A percentile compares a stretch with the other conserved stretches of the same genome.
phyloP scores from a whole-genome alignment of 2,113 vertebrate species.

The Erythrocebus patas region DNA sequence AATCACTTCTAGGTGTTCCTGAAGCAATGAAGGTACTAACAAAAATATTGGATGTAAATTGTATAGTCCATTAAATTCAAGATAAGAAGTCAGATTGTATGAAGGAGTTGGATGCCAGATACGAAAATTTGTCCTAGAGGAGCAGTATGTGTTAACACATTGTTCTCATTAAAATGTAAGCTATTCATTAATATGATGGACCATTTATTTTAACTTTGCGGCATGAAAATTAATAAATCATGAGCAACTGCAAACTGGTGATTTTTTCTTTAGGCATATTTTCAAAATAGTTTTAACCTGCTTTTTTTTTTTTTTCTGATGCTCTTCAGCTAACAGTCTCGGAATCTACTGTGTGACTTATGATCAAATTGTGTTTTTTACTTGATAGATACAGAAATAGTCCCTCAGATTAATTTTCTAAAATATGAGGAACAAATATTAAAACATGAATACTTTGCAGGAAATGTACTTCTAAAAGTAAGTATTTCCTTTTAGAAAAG shows the following conservation, averaged over 20 bases:
- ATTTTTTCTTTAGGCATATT: slow-evolving; percentile 33
- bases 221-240: slow-evolving; percentile 60
- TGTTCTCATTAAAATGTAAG: slow-evolving; percentile 48
- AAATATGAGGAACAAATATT: neutral
- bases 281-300: slow-evolving; percentile 16
- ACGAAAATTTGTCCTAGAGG: slow-evolving; percentile 16
- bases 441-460: neutral
- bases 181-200: slow-evolving; percentile 39
- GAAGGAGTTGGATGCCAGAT: neutral
- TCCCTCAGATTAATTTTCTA: neutral
- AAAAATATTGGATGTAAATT: neutral
- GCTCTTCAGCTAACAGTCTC: neutral
- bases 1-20: neutral
- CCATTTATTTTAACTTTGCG: slow-evolving; percentile 33
- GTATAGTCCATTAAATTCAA: neutral
- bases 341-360: neutral
- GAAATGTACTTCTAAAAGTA: neutral
- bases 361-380: neutral
- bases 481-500: neutral
- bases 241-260: neutral
- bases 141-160: neutral
- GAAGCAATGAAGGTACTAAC: neutral
- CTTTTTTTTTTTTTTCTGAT: neutral
- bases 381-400: neutral
- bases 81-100: neutral